Conservation (phyloP, 2,113 vertebrate genomes). For the Erpornis zantholeuca region DNA sequence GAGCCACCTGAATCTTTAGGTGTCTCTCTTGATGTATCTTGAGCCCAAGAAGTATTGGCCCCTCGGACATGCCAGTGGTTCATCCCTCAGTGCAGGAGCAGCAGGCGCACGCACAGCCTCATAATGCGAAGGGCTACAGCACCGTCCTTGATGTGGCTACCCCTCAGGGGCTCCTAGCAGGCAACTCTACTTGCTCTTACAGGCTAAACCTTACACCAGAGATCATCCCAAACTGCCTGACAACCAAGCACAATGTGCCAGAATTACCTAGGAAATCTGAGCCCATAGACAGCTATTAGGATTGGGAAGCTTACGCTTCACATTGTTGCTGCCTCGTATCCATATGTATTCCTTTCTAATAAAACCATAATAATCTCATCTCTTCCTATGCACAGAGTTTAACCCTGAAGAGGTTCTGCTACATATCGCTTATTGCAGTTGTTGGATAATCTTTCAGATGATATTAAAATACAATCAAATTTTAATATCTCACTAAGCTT, state of each 20-base stretch:
- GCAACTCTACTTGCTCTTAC: neutral
- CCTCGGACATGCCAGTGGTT: neutral
- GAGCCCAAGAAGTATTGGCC: neutral
- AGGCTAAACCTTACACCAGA: neutral
- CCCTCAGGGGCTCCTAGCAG: neutral
- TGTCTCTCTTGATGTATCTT: neutral
- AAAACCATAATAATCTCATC: neutral
- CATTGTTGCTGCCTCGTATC: neutral
- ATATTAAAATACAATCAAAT: neutral
- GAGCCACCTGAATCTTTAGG: neutral
- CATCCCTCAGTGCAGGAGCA: neutral
- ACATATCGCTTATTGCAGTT: neutral
- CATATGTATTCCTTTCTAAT: neutral
- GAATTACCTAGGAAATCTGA: neutral
- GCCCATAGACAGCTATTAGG: neutral
- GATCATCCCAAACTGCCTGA: neutral
- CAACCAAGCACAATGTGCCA: neutral
- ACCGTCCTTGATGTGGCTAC: neutral
- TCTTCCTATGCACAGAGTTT: neutral
- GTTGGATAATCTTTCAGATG: neutral
- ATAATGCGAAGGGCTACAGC: rapidly evolving
- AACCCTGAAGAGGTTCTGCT: neutral
- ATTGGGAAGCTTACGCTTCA: neutral
- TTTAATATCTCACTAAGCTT: neutral
- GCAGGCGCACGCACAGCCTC: rapidly evolving